Conservation (phyloP, 2,797 vertebrate genomes). For the Eidolon dupreanum region DNA sequence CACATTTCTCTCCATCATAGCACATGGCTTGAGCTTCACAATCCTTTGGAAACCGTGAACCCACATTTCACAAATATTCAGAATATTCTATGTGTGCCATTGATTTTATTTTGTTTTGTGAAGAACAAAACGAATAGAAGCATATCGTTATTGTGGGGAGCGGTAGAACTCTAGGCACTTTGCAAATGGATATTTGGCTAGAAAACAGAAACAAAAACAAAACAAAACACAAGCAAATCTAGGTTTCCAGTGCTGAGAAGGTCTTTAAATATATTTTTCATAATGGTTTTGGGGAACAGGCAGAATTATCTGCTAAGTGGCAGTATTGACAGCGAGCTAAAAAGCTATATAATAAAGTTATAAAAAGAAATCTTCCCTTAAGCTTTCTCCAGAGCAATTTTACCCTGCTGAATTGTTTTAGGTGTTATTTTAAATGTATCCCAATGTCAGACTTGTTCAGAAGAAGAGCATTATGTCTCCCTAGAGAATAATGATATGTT, state of each 20-base stretch:
- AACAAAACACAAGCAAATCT: background rate
- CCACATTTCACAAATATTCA: background rate
- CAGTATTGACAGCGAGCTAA: conserved; percentile 1
- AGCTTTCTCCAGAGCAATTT: background rate
- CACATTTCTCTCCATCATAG: background rate
- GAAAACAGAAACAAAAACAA: background rate
- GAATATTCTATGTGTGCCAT: background rate
- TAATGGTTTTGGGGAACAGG: conserved; percentile 13
- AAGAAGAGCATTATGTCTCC: conserved; percentile 22
- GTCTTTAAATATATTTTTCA: conserved; percentile 40
- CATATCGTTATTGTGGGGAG: background rate
- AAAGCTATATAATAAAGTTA: conserved; percentile 26
- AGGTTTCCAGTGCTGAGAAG: background rate
- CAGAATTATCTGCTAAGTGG: conserved; percentile 16
- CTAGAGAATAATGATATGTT: background rate
- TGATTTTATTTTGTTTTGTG: conserved; percentile 6
- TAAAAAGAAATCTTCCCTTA: conserved; percentile 8
- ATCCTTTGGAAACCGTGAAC: background rate
- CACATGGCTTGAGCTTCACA: background rate
- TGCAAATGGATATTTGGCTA: conserved; percentile 24
- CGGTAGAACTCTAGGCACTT: background rate
- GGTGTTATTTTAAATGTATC: conserved; percentile 40
- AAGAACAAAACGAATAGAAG: background rate
- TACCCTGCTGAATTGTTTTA: conserved; percentile 45
- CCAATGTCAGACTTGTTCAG: conserved; percentile 55